phyloP scores from a whole-genome alignment of 2,113 vertebrate genomes.

The Gobius niger region DNA sequence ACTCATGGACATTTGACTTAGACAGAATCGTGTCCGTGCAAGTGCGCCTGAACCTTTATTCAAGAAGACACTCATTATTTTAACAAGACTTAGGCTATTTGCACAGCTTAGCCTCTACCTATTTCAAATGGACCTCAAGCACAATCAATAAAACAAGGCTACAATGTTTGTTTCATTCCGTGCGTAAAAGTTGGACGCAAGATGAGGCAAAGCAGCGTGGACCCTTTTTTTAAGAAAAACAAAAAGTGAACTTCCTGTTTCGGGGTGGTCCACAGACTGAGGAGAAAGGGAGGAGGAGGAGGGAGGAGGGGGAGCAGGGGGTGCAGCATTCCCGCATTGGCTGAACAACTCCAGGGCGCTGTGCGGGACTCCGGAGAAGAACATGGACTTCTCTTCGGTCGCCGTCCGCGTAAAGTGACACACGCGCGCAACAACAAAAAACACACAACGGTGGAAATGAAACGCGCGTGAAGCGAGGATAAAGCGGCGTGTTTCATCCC shows the following conservation, averaged over 20 bases:
- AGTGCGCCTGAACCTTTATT: slow-evolving; percentile 1
- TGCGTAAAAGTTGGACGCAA: slow-evolving; percentile 27
- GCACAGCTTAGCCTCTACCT: too few species aligned
- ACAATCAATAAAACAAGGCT: neutral
- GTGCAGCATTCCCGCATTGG: slow-evolving; percentile 76
- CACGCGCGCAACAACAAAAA: neutral
- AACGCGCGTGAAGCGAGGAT: slow-evolving; percentile 36
- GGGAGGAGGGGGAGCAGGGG: slow-evolving; percentile 54
- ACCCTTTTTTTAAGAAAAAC: slow-evolving; percentile 76
- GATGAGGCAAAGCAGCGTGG: slow-evolving; percentile 52
- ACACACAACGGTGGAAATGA: slow-evolving; percentile 41
- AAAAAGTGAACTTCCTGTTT: slow-evolving; percentile 86
- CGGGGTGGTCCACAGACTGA: slow-evolving; percentile 83
- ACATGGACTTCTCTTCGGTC: slow-evolving; percentile 73
- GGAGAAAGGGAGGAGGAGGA: slow-evolving; percentile 66
- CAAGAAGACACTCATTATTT: too few species aligned
- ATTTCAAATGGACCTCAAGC: neutral
- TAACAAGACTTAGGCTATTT: too few species aligned
- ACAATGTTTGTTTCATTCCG: neutral
- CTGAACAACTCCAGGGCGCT: slow-evolving; percentile 69
- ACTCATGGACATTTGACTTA: slow-evolving; percentile 43
- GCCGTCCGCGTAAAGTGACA: slow-evolving; percentile 49
- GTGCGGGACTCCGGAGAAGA: slow-evolving; percentile 71
- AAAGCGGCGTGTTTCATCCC: slow-evolving; percentile 58
- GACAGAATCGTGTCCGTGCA: slow-evolving; percentile 17